Conservation (phyloP, 2,888 invertebrate species). For the Spatulosminthurus flaviceps region DNA sequence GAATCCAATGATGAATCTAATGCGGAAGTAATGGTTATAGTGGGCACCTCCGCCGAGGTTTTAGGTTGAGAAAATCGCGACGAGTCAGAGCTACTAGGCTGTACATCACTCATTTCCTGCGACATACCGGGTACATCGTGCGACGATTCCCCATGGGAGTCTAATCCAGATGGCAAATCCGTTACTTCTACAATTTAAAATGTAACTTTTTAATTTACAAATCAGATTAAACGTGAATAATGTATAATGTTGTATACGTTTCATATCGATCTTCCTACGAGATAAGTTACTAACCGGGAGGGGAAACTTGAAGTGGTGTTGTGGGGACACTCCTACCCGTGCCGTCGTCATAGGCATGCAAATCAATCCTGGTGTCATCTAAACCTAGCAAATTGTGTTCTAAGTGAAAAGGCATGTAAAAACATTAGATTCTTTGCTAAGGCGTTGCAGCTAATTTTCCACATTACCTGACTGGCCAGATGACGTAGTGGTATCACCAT, state of each 20-base stretch:
- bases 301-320: slow-evolving; percentile 75
- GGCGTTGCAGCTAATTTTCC: background rate
- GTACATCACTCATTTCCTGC: slow-evolving; percentile 56
- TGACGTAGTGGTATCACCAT: slow-evolving; percentile 32
- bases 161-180: slow-evolving; percentile 36
- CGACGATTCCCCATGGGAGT: slow-evolving; percentile 35
- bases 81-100: slow-evolving; percentile 58
- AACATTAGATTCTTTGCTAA: background rate
- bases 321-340: slow-evolving; percentile 76
- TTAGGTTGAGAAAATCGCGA: slow-evolving; percentile 36
- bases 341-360: slow-evolving; percentile 73
- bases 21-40: slow-evolving; percentile 56
- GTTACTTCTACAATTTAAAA: slow-evolving; percentile 7
- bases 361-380: slow-evolving; percentile 80
- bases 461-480: slow-evolving; percentile 22
- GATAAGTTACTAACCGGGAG: slow-evolving; percentile 66
- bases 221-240: too few species aligned
- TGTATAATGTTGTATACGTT: too few species aligned
- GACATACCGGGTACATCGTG: slow-evolving; percentile 30
- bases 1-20: slow-evolving; percentile 53
- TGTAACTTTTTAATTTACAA: too few species aligned
- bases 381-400: slow-evolving; percentile 65
- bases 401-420: background rate
- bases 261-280: background rate
- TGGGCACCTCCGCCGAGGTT: slow-evolving; percentile 49